Evolutionary conservation across 2,113 vertebrate species (phyloP), one percentile per base, ranked within the genome.

Genomic region (Toxotes chatareus): DNA sequence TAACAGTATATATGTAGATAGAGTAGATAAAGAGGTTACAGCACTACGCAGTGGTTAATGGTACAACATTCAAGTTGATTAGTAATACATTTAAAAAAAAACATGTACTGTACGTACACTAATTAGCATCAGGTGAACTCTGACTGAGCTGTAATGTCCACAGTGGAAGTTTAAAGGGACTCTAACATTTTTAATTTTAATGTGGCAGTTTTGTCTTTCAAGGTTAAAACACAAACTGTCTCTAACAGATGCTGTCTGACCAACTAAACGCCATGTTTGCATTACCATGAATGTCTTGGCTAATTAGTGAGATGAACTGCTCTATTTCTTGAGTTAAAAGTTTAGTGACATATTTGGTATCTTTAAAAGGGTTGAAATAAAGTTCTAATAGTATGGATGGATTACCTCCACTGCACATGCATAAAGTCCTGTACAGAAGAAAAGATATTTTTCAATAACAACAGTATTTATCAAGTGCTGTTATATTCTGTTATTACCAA

Each of bases 41-140:
- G 75, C 68, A 87, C 82, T 72, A 84, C 76, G 86, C 85, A 63
- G 69, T 74, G 81, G 83, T 84, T 88, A 88, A 85, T 86, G 89
- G 69, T 91, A 94, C 95, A 96, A 96, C 94, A 89, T 93, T 95
- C 88, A 53, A 2, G 91, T 92, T 94, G 89, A 95, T 93, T 95
- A 95, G 94, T 91, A 93, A 94, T 93, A 95, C 94, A 95, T 89
- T 40, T 36, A 91, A 89, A 95, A 95, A 93, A 96, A 95, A 17
- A 3, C 96, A 75, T 61, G 53, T 63, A 87, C 57, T 3, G 3
- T 87, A 93, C 76, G 49, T 90, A 93, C 83, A 93, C 64, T 17
- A 19, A 36, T 59, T 51, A 69, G 51, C 77, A 62, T 84, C 73
- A 53, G 66, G 46, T 76, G 63, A 51, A 44, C 61, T 68, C 79